phyloP scores from a whole-genome alignment of 30 jellyfish, hydroid and myxozoan species.

The Chrysaora quinquecirrha region DNA sequence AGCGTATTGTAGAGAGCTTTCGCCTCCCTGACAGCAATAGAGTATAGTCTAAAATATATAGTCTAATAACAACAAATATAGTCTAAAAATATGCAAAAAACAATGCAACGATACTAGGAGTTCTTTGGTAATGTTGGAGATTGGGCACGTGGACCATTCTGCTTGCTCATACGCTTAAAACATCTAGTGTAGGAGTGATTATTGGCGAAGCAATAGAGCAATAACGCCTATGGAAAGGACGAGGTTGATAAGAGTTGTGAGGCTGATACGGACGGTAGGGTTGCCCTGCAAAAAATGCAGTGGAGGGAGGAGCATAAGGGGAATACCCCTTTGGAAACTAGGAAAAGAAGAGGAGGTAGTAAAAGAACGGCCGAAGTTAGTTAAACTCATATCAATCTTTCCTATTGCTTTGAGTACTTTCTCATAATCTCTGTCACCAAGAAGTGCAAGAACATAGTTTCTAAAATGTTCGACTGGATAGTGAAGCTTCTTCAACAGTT shows the following conservation, averaged over 20 bases:
- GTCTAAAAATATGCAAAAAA: too few species aligned
- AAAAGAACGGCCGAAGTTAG: background rate
- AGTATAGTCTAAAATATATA: too few species aligned
- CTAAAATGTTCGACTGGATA: background rate
- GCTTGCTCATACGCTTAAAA: conserved; percentile 6
- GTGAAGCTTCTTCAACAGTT: background rate
- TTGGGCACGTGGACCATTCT: conserved; percentile 1
- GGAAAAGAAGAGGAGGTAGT: conserved; percentile 1
- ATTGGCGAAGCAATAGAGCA: conserved; percentile 9
- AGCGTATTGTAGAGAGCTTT: conserved; percentile 1
- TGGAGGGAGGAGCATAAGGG: conserved; percentile 5
- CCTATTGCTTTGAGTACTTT: conserved; percentile 10
- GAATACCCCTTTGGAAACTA: conserved; percentile 6
- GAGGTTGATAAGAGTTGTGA: conserved; percentile 5
- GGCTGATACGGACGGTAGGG: background rate
- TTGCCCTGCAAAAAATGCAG: conserved; percentile 1
- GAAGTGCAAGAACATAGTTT: conserved; percentile 1
- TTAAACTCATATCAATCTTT: background rate
- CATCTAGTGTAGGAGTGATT: background rate
- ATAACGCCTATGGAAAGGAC: background rate
- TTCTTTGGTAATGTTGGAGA: background rate
- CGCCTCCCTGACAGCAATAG: conserved; percentile 18
- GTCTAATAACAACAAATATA: too few species aligned
- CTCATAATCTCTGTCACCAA: background rate
- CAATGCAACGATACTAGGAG: too few species aligned